Percentiles rank a stretch among this genome's conserved stretches.
These are phyloP conservation scores for Eidolon helvum DNA, from an alignment of 2,113 vertebrate species.

Conservation along the genomic window DNA sequence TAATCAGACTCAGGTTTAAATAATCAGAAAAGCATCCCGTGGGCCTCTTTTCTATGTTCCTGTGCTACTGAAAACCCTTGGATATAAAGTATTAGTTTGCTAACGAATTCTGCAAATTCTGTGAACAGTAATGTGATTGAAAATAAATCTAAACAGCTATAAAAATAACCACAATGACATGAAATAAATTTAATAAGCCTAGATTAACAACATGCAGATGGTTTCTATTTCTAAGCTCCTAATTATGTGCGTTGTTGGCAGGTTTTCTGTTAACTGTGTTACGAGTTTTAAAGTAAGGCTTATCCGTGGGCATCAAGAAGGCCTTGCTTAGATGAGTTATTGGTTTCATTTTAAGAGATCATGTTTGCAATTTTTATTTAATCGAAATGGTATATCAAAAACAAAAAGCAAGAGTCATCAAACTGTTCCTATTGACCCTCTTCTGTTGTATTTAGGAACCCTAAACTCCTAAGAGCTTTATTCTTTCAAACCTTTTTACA, in stretches of 20 bases:
- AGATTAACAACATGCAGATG: not conserved
- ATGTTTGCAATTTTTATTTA: not conserved
- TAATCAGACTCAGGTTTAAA: conserved; percentile 20
- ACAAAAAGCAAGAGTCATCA: not conserved
- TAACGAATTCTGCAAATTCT: conserved; percentile 88
- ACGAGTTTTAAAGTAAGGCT: not conserved
- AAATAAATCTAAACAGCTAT: conserved; percentile 32
- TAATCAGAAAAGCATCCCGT: conserved; percentile 2
- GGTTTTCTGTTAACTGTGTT: not conserved
- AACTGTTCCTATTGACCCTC: not conserved
- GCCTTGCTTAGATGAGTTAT: not conserved
- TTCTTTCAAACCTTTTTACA: not conserved
- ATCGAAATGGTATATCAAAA: conserved; percentile 14
- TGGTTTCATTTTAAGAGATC: conserved; percentile 20
- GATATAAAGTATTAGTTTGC: conserved; percentile 71
- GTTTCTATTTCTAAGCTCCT: not conserved
- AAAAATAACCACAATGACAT: conserved; percentile 34
- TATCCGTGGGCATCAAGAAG: not conserved
- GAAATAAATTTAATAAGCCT: conserved; percentile 58
- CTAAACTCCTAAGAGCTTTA: not conserved
- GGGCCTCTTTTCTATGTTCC: conserved; percentile 64
- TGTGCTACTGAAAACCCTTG: conserved; percentile 66
- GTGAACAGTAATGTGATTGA: conserved; percentile 51
- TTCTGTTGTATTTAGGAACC: not conserved
- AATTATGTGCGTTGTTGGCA: not conserved